These are phyloP conservation scores for Ectobius pallidus DNA, from an alignment of 2,888 invertebrate species.

Conservation along the genomic window DNA sequence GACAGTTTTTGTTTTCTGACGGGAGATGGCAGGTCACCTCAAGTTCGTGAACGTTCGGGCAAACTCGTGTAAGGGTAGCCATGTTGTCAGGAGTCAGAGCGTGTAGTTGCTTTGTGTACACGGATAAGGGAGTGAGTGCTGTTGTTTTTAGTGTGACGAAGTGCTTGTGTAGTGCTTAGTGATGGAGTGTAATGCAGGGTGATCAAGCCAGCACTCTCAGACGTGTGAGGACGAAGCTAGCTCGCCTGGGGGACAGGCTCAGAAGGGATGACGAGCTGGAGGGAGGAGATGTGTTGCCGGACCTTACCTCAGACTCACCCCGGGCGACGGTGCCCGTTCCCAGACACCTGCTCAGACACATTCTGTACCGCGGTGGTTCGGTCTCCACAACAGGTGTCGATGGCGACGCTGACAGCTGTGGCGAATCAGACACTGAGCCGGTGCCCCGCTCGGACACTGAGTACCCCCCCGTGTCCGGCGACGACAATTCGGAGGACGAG, in stretches of 20 bases:
- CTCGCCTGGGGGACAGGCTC: conserved; percentile 41
- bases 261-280: conserved; percentile 42
- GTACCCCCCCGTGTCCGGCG: conserved; percentile 24
- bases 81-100: background rate
- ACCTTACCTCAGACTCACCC: conserved; percentile 6
- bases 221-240: conserved; percentile 43
- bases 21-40: no score
- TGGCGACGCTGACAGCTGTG: conserved; percentile 44
- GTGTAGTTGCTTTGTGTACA: no score
- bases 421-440: conserved; percentile 43
- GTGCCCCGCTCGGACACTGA: conserved; percentile 15
- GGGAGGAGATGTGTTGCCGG: background rate
- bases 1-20: no score
- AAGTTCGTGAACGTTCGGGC: no score
- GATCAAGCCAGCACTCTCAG: conserved; percentile 42
- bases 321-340: conserved; percentile 29
- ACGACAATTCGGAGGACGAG: conserved; percentile 34
- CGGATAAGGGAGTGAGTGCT: no score
- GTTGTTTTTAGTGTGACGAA: no score
- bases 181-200: conserved; percentile 34
- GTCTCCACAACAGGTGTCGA: conserved; percentile 39
- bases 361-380: conserved; percentile 39
- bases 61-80: background rate
- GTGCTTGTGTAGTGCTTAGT: background rate
- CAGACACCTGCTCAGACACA: conserved; percentile 43